A percentile compares a stretch with the other conserved stretches of the same genome.
These are phyloP conservation scores for Drosophila orena DNA, from an alignment of 1,140 invertebrate species.

Conservation along the genomic window DNA sequence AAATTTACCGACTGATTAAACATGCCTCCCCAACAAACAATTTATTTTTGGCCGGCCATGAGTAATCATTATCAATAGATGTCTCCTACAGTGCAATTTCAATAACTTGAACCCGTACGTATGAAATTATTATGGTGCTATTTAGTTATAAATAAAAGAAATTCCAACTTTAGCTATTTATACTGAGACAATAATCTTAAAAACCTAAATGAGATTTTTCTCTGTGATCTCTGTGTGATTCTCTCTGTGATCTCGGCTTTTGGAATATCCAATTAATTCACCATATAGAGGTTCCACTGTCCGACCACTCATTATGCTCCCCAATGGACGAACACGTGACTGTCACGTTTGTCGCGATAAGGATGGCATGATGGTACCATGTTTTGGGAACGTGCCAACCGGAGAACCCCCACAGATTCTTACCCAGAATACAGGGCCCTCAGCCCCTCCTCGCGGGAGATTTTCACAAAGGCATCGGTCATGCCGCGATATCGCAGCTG, in stretches of 20 bases:
- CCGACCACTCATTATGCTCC: slow-evolving; percentile 12
- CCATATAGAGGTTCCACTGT: background rate
- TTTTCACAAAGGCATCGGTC: slow-evolving; percentile 94
- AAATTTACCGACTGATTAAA: slow-evolving; percentile 56
- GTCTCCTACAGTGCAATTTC: slow-evolving; percentile 8
- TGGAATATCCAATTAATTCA: background rate
- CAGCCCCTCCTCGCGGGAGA: slow-evolving; percentile 93
- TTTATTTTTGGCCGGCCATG: slow-evolving; percentile 7
- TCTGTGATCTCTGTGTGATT: too few relatives aligned
- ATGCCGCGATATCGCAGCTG: slow-evolving; percentile 95
- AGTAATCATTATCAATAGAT: slow-evolving; percentile 43
- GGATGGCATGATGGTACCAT: slow-evolving; percentile 32
- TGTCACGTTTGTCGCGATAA: slow-evolving; percentile 55
- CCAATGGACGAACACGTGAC: slow-evolving; percentile 42
- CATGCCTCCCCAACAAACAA: slow-evolving; percentile 24
- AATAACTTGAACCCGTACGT: background rate
- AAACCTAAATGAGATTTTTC: too few relatives aligned
- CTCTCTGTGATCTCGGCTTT: too few relatives aligned
- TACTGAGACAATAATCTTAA: too few relatives aligned
- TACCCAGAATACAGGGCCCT: slow-evolving; percentile 94
- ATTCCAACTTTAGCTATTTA: too few relatives aligned
- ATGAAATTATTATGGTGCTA: too few relatives aligned
- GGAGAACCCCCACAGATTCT: slow-evolving; percentile 45
- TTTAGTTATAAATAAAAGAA: too few relatives aligned
- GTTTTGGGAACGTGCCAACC: slow-evolving; percentile 33